A percentile compares a stretch with the other conserved stretches of the same genome.
These are phyloP conservation scores for Trematomus bernacchii DNA, from an alignment of 2,797 vertebrate species.

Conservation along the genomic window DNA sequence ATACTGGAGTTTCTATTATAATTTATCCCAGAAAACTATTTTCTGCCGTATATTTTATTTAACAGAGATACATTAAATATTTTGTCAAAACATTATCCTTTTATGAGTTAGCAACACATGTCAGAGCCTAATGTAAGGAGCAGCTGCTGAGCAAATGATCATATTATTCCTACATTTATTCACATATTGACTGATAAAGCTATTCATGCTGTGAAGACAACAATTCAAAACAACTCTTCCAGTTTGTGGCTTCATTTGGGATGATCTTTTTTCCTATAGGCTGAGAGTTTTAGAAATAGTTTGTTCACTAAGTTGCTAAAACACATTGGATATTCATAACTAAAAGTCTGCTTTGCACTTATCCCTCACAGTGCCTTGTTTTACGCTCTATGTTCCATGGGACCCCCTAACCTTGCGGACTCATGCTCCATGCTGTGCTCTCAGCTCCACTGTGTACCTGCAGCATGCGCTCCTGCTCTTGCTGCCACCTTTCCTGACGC, in stretches of 20 bases:
- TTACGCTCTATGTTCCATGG: background rate
- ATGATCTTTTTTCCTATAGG: too few relatives aligned
- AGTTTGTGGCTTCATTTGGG: background rate
- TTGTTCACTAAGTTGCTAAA: slow-evolving; percentile 5
- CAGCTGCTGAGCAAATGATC: background rate
- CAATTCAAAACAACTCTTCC: background rate
- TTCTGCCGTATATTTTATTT: too few relatives aligned
- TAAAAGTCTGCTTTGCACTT: background rate
- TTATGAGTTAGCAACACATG: background rate
- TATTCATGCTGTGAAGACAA: background rate
- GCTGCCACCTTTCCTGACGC: slow-evolving; percentile 97
- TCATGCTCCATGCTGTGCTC: slow-evolving; percentile 64
- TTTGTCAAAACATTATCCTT: background rate
- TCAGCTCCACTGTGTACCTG: slow-evolving; percentile 87
- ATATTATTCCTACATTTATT: background rate
- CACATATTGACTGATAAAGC: background rate
- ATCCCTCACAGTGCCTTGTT: slow-evolving; percentile 10
- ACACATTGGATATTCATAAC: background rate
- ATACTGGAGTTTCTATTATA: background rate
- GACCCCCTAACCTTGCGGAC: slow-evolving; percentile 13
- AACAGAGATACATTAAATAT: too few relatives aligned
- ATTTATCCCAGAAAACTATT: background rate
- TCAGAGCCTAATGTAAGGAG: background rate
- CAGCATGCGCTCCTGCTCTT: slow-evolving; percentile 95
- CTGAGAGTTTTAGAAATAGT: background rate